These are phyloP conservation scores for Bembecia ichneumoniformis DNA, from an alignment of 2,888 invertebrate species.

Conservation along the genomic window DNA sequence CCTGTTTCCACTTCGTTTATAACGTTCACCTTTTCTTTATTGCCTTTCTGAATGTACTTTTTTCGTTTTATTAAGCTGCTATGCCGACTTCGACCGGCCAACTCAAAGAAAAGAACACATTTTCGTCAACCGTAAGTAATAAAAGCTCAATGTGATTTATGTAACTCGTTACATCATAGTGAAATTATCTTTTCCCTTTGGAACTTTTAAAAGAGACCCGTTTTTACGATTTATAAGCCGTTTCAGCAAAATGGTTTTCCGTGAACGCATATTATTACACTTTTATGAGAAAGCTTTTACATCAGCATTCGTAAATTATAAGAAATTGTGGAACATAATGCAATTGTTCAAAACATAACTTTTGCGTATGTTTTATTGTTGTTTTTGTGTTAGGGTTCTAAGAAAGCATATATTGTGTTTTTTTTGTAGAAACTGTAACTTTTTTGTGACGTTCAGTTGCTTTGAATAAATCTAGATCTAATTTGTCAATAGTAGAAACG, in stretches of 20 bases:
- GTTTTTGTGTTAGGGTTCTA: background rate
- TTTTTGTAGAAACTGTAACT: too few species aligned
- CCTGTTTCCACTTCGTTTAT: too few species aligned
- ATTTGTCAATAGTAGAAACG: too few species aligned
- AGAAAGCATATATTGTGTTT: too few species aligned
- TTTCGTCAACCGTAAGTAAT: slow-evolving; percentile 10
- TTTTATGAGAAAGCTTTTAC: slow-evolving; percentile 10
- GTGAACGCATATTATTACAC: slow-evolving; percentile 9
- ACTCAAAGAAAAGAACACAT: slow-evolving; percentile 8
- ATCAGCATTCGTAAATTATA: slow-evolving; percentile 8
- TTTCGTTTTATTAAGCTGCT: background rate
- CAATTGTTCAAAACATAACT: background rate
- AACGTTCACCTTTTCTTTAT: too few species aligned
- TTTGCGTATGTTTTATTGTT: background rate
- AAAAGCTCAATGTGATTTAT: slow-evolving; percentile 9
- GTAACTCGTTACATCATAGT: slow-evolving; percentile 7
- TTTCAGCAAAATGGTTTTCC: slow-evolving; percentile 14
- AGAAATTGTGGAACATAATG: slow-evolving; percentile 7
- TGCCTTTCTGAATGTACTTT: too few species aligned
- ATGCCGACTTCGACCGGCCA: slow-evolving; percentile 10
- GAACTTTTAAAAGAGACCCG: slow-evolving; percentile 8
- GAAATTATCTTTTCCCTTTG: slow-evolving; percentile 9
- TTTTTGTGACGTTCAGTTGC: too few species aligned
- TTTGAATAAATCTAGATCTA: too few species aligned
- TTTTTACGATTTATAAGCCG: slow-evolving; percentile 12